Conservation (phyloP, 2,888 invertebrate species). For the Tenthredo amoena region DNA sequence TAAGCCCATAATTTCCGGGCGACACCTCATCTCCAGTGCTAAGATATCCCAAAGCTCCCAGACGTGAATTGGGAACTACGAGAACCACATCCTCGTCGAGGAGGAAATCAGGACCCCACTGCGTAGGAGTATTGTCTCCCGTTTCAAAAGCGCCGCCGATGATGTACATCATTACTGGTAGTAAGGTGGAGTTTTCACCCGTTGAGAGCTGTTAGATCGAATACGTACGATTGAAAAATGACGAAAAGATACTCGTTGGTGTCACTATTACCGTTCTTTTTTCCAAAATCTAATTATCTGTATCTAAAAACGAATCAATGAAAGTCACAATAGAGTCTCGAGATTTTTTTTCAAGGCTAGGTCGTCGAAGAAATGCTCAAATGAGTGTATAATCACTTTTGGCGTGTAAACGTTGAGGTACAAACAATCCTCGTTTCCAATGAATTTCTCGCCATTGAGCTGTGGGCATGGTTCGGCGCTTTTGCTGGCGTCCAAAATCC, state of each 20-base stretch:
- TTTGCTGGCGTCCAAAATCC: background rate
- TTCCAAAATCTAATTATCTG: no score
- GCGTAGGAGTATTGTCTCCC: background rate
- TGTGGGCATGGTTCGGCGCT: background rate
- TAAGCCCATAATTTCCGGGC: background rate
- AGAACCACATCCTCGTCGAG: no score
- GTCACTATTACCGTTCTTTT: no score
- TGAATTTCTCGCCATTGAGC: background rate
- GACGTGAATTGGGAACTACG: no score
- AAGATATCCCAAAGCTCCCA: background rate
- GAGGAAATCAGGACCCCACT: background rate
- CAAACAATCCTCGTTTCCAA: background rate
- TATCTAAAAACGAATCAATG: no score
- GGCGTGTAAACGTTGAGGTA: background rate
- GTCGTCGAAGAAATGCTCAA: no score
- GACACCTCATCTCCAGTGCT: constrained; percentile 8
- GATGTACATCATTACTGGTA: constrained; percentile 10
- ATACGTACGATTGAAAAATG: background rate
- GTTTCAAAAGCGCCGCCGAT: background rate
- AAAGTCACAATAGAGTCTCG: no score
- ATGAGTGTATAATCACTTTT: background rate
- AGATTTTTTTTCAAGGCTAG: no score
- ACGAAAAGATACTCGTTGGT: background rate
- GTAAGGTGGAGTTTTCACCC: background rate
- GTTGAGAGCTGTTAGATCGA: background rate